Evolutionary conservation across 2,113 vertebrate species (phyloP).

Genomic region (human (Homo sapiens)): GRCh38 chr1:206167501-206168000

Average conservation of each 20-base stretch:
- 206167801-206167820: background rate
- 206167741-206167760: background rate
- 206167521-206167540: background rate
- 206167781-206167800: background rate
- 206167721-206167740: background rate
- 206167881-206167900: background rate
- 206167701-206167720: slow-evolving; percentile 11
- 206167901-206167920: background rate
- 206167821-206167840: background rate
- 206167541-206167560: background rate
- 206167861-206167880: background rate
- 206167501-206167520: background rate
- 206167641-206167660: background rate
- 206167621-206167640: background rate
- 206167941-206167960: background rate
- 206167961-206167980: background rate
- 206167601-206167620: background rate
- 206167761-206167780: background rate
- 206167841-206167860: background rate
- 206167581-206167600: slow-evolving; percentile 1
- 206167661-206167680: background rate
- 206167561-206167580: slow-evolving; percentile 72
- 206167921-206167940: background rate
- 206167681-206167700: slow-evolving; percentile 12
- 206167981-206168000: background rate